phyloP scores from a whole-genome alignment of 2,888 invertebrate genomes.

The Frankliniella fusca region DNA sequence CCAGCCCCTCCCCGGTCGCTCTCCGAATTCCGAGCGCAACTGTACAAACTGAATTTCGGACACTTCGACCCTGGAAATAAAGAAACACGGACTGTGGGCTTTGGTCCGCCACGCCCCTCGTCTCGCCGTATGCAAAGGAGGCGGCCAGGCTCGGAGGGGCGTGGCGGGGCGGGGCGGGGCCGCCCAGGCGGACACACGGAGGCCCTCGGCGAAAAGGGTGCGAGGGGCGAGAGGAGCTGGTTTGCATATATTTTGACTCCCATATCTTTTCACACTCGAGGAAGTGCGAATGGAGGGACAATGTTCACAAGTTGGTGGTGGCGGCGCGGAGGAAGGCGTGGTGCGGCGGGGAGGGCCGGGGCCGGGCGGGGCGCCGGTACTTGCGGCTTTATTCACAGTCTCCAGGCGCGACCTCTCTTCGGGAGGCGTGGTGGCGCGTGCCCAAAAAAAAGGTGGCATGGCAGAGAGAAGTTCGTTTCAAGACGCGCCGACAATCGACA shows the following conservation, averaged over 20 bases:
- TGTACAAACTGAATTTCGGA: conserved; percentile 24
- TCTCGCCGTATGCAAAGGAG: conserved; percentile 13
- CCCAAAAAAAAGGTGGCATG: no score
- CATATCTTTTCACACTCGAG: conserved; percentile 26
- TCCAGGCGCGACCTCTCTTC: no score
- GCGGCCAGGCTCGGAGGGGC: conserved; percentile 4
- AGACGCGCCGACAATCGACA: no score
- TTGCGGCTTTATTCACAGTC: not conserved
- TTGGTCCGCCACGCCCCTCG: not conserved
- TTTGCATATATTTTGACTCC: conserved; percentile 26
- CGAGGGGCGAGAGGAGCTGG: conserved; percentile 4
- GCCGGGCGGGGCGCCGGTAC: not conserved
- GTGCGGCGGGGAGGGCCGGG: not conserved
- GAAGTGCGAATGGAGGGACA: conserved; percentile 17
- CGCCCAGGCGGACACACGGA: not conserved
- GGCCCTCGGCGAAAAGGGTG: not conserved
- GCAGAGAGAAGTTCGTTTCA: no score
- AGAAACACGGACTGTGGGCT: conserved; percentile 6
- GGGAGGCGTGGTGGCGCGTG: no score
- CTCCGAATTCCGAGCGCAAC: not conserved
- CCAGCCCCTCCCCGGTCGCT: not conserved
- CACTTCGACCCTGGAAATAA: conserved; percentile 18
- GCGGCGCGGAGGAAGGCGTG: not conserved
- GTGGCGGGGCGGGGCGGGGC: not conserved
- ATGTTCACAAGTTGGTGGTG: conserved; percentile 19